Conservation (phyloP, 2,113 vertebrate genomes). For the Oryzias curvinotus region DNA sequence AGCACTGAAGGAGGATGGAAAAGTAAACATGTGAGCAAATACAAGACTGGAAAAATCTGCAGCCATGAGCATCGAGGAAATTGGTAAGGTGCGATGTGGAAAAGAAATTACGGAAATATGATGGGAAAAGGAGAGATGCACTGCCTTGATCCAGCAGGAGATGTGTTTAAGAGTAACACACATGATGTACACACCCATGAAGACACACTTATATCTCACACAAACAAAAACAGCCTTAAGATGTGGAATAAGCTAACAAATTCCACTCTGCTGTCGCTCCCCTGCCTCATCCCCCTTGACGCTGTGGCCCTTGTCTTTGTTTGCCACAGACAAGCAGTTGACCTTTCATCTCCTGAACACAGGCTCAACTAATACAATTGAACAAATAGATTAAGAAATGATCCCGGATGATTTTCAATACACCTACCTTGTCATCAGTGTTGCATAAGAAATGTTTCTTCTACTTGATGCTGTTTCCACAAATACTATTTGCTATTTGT, state of each 20-base stretch:
- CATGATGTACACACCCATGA: slow-evolving; percentile 5
- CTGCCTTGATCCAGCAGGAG: slow-evolving; percentile 31
- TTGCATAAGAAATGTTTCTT: slow-evolving; percentile 45
- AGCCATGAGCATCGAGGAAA: slow-evolving; percentile 22
- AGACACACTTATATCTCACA: background rate
- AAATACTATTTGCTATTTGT: slow-evolving; percentile 30
- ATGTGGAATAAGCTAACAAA: slow-evolving; percentile 29
- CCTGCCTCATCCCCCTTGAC: slow-evolving; percentile 50
- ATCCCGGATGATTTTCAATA: slow-evolving; percentile 29
- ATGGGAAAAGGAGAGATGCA: slow-evolving; percentile 19
- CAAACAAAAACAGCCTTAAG: slow-evolving; percentile 25
- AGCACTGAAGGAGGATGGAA: background rate
- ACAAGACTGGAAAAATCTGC: slow-evolving; percentile 8
- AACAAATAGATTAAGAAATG: background rate
- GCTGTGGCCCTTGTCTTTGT: slow-evolving; percentile 53
- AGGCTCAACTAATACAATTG: slow-evolving; percentile 6
- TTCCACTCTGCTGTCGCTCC: slow-evolving; percentile 28
- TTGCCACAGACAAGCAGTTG: slow-evolving; percentile 35
- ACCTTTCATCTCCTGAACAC: slow-evolving; percentile 11
- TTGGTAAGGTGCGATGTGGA: slow-evolving; percentile 35
- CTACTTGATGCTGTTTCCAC: slow-evolving; percentile 43
- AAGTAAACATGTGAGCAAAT: slow-evolving; percentile 9
- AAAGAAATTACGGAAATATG: slow-evolving; percentile 27
- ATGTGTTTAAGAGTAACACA: slow-evolving; percentile 17
- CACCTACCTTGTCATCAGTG: background rate